Conservation (phyloP, 2,113 vertebrate species). For the Polypterus senegalus region DNA sequence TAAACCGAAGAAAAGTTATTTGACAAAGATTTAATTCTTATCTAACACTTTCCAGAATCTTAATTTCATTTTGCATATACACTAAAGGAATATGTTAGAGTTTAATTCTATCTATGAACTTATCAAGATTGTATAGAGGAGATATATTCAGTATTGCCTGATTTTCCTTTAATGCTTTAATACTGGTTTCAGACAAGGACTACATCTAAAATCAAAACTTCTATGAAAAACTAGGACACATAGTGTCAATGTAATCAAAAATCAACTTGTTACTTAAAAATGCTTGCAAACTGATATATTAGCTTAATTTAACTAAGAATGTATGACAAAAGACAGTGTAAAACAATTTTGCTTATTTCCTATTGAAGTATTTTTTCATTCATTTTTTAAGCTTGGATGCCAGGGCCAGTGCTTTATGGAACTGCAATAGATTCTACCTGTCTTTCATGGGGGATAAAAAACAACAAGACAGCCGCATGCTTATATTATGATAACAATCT, state of each 20-base stretch:
- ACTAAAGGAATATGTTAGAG: no score
- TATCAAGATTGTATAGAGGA: no score
- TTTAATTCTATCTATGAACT: no score
- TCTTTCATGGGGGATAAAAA: constrained; percentile 65
- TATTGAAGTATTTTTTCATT: neutral
- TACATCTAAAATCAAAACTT: neutral
- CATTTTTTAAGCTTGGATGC: constrained; percentile 70
- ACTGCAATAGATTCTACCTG: constrained; percentile 76
- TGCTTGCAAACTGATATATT: neutral
- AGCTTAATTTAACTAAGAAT: neutral
- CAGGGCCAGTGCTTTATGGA: constrained; percentile 75
- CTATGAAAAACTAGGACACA: neutral
- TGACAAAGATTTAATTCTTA: no score
- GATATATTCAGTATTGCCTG: no score
- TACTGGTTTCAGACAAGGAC: no score
- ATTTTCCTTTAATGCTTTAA: no score
- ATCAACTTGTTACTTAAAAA: neutral
- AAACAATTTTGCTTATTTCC: accelerated
- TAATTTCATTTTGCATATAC: no score
- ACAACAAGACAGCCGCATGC: constrained; percentile 57
- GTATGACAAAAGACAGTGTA: neutral
- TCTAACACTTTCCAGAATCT: no score
- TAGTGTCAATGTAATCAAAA: neutral
- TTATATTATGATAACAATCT: constrained; percentile 67
- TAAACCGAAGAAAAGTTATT: no score